These are phyloP conservation scores for Noctua comes DNA, from an alignment of 2,888 invertebrate species.

Conservation along the genomic window DNA sequence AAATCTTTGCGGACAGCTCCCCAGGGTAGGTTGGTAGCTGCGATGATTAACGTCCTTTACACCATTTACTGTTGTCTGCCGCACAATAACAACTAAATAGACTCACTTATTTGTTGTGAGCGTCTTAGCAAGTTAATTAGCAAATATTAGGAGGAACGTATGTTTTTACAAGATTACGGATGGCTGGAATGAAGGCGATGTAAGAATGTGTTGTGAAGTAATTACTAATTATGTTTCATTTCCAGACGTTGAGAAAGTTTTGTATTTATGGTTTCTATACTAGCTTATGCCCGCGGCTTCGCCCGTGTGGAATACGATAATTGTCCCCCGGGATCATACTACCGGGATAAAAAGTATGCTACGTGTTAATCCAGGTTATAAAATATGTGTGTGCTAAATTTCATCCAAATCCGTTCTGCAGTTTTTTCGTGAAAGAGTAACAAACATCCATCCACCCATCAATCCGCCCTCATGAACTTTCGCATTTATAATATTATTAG, in stretches of 20 bases:
- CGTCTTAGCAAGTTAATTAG: conserved; percentile 65
- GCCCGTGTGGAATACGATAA: no score
- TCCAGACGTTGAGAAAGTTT: not conserved
- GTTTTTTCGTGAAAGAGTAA: no score
- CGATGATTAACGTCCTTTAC: conserved; percentile 82
- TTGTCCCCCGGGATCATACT: no score
- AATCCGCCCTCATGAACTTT: no score
- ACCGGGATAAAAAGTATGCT: no score
- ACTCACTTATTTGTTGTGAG: conserved; percentile 67
- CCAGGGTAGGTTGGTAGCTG: conserved; percentile 67
- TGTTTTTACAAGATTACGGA: conserved; percentile 47
- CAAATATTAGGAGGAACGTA: conserved; percentile 62
- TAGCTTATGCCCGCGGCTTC: no score
- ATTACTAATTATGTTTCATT: conserved; percentile 23
- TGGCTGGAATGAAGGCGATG: not conserved
- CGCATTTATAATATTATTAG: not conserved
- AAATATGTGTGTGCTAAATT: no score
- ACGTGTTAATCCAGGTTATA: no score
- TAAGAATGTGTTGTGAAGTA: not conserved
- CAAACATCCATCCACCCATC: no score
- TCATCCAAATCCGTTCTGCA: no score
- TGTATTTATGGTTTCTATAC: not conserved
- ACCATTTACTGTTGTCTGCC: conserved; percentile 74
- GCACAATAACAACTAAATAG: conserved; percentile 72
- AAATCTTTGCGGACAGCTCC: conserved; percentile 74